Conservation (phyloP, 2,797 vertebrate species). For the Vipera latastei region DNA sequence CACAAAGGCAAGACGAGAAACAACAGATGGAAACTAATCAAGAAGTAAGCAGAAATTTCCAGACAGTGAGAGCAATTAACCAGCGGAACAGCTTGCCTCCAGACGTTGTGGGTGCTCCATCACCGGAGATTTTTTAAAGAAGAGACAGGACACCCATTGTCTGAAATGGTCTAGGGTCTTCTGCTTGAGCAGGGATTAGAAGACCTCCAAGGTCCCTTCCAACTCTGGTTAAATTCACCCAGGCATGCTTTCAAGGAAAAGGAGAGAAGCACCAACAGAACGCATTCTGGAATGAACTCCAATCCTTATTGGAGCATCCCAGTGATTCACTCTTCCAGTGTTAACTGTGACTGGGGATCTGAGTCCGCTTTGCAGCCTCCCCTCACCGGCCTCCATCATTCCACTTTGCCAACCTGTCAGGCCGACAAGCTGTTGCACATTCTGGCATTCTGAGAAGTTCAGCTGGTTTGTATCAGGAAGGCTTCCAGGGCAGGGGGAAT, state of each 20-base stretch:
- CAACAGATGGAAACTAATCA: neutral
- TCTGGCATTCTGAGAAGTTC: conserved; percentile 55
- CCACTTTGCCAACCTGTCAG: conserved; percentile 49
- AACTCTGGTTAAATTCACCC: neutral
- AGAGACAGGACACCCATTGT: too few species aligned
- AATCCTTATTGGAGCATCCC: neutral
- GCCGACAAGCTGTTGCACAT: conserved; percentile 49
- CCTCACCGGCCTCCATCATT: conserved; percentile 23
- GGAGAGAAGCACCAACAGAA: conserved; percentile 35
- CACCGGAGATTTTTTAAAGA: too few species aligned
- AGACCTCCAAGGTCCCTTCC: neutral
- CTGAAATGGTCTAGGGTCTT: too few species aligned
- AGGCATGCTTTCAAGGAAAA: conserved; percentile 32
- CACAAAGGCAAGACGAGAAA: neutral
- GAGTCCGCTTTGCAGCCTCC: neutral
- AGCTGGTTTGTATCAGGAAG: conserved; percentile 63
- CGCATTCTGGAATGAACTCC: conserved; percentile 39
- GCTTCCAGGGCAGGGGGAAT: conserved; percentile 38
- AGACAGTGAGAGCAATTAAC: too few species aligned
- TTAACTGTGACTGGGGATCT: conserved; percentile 55
- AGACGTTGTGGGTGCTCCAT: too few species aligned
- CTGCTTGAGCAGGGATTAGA: neutral
- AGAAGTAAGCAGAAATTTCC: too few species aligned
- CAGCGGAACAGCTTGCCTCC: too few species aligned
- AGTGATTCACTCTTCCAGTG: conserved; percentile 53